Conservation (phyloP, 2,113 vertebrate species). For the Acinonyx jubatus region DNA sequence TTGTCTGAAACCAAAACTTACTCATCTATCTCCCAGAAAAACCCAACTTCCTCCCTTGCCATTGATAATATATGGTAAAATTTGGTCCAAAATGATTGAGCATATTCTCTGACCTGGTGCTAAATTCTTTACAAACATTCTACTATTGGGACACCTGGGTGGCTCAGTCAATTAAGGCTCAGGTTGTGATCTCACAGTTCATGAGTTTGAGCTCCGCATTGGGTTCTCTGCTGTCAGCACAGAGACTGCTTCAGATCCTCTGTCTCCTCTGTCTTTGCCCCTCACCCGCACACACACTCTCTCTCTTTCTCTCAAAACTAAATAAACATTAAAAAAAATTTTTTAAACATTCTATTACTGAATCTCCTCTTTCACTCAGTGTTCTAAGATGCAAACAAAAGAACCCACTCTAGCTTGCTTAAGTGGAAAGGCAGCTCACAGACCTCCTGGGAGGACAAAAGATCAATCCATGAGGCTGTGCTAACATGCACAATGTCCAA, state of each 20-base stretch:
- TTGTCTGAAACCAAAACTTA: neutral
- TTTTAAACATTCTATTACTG: neutral
- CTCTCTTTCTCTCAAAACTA: too few species aligned
- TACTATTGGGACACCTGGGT: neutral
- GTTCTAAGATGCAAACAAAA: neutral
- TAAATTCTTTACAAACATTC: neutral
- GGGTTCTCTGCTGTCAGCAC: too few species aligned
- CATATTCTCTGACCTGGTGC: neutral
- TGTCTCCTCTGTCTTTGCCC: too few species aligned
- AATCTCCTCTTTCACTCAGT: neutral
- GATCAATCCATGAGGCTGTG: neutral
- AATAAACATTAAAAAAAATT: too few species aligned
- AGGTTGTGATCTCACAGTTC: too few species aligned
- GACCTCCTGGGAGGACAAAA: neutral
- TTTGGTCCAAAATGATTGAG: neutral
- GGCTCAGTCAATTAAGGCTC: too few species aligned
- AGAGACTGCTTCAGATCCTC: too few species aligned
- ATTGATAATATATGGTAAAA: neutral
- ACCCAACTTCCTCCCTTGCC: neutral
- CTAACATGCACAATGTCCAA: neutral
- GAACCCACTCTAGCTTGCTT: neutral
- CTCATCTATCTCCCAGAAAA: neutral
- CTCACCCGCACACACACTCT: too few species aligned
- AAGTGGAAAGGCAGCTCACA: constrained; percentile 12
- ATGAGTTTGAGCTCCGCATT: too few species aligned